These are phyloP conservation scores for Platyrinchus mystaceus DNA, from an alignment of 2,797 vertebrate genomes.

Conservation along the genomic window DNA sequence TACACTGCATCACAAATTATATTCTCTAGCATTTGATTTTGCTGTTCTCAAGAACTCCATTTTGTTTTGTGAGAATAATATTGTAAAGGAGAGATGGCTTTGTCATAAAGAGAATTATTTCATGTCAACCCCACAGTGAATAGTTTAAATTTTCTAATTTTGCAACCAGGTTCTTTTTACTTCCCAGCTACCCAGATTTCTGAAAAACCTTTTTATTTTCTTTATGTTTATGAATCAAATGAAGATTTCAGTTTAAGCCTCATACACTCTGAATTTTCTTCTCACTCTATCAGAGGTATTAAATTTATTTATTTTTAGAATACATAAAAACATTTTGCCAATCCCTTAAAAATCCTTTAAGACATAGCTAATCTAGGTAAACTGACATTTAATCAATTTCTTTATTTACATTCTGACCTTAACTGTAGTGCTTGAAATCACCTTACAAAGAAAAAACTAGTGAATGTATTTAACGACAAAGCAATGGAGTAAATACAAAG, in stretches of 20 bases:
- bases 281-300: background rate
- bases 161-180: background rate
- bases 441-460: background rate
- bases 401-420: slow-evolving; percentile 39
- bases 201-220: background rate
- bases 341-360: slow-evolving; percentile 18
- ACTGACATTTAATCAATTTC: slow-evolving; percentile 37
- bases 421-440: background rate
- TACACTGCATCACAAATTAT: background rate
- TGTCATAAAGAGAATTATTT: background rate
- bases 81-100: background rate
- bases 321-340: background rate
- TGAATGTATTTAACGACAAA: background rate
- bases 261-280: background rate
- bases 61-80: background rate
- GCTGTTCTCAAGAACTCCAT: background rate
- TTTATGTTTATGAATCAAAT: background rate
- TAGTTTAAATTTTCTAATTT: background rate
- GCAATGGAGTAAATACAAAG: background rate
- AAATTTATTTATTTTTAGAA: slow-evolving; percentile 8
- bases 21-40: background rate
- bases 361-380: background rate
- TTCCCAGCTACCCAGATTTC: background rate
- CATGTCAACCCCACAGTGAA: background rate
- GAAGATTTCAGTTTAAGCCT: background rate